Percentiles rank a stretch among this genome's conserved stretches.
phyloP scores from a whole-genome alignment of 1,140 invertebrate species.

The Apis cerana region DNA sequence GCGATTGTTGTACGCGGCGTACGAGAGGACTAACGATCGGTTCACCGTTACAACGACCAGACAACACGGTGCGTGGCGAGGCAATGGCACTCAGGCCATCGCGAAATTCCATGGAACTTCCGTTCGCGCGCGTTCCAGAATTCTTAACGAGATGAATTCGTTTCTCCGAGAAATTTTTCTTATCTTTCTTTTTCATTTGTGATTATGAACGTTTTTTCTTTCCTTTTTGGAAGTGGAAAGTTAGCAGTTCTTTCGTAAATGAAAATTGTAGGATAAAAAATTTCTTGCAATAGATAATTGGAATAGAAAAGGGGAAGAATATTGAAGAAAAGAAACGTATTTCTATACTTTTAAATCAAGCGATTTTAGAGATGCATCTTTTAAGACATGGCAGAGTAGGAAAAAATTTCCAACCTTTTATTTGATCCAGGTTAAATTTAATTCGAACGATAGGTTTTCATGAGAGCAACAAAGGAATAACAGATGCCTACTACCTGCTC shows the following conservation, averaged over 20 bases:
- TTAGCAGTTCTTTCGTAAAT: background rate
- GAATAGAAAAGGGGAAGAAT: too few relatives aligned
- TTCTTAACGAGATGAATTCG: background rate
- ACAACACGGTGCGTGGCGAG: constrained; percentile 4
- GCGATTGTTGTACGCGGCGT: constrained; percentile 23
- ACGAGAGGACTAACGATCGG: constrained; percentile 40
- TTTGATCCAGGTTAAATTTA: background rate
- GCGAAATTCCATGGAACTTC: constrained; percentile 9
- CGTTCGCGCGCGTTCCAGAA: background rate
- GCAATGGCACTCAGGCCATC: constrained; percentile 2
- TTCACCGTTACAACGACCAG: constrained; percentile 55
- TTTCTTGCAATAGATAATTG: too few relatives aligned
- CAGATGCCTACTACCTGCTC: constrained; percentile 27
- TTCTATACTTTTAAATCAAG: too few relatives aligned
- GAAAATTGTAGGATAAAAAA: too few relatives aligned
- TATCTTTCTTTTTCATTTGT: background rate
- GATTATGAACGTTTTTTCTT: too few relatives aligned
- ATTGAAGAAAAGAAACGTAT: too few relatives aligned
- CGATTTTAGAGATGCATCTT: too few relatives aligned
- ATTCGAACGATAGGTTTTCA: background rate
- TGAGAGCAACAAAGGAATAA: constrained; percentile 3
- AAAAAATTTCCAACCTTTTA: too few relatives aligned
- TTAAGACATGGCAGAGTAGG: too few relatives aligned
- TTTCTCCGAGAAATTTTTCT: background rate
- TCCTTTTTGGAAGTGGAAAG: too few relatives aligned